These are phyloP conservation scores for Onychomys leucogaster DNA, from an alignment of 2,797 vertebrate genomes.

Conservation along the genomic window DNA sequence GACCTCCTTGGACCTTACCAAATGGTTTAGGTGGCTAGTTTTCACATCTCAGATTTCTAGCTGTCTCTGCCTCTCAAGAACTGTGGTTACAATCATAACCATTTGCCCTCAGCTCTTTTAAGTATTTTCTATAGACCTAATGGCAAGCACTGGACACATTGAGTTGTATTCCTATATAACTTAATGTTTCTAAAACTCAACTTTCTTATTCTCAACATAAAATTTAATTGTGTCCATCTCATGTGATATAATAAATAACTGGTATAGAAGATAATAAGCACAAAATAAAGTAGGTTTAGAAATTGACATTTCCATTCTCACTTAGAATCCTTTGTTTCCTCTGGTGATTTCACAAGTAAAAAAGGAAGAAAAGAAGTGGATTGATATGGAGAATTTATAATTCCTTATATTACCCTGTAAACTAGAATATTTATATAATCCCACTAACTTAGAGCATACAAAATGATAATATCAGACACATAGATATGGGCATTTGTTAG, in stretches of 20 bases:
- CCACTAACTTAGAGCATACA: not conserved
- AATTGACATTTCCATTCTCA: not conserved
- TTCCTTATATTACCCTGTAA: not conserved
- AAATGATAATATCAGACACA: not conserved
- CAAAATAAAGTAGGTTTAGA: not conserved
- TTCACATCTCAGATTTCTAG: not conserved
- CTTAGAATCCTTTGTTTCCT: not conserved
- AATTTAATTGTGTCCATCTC: not conserved
- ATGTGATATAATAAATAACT: not conserved
- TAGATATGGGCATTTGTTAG: not conserved
- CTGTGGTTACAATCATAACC: not conserved
- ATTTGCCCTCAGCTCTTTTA: not conserved
- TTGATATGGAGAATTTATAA: not conserved
- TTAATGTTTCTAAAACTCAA: not conserved
- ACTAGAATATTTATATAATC: not conserved
- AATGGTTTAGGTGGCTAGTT: not conserved
- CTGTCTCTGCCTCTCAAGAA: not conserved
- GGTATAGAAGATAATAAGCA: not conserved
- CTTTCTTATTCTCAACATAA: not conserved
- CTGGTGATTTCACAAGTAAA: not conserved
- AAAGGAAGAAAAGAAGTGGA: not conserved
- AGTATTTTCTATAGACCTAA: not conserved
- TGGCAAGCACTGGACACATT: not conserved
- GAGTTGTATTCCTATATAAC: not conserved
- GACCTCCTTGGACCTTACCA: not conserved